A percentile compares a stretch with the other conserved stretches of the same genome.
phyloP scores from a whole-genome alignment of 2,113 vertebrate genomes.

The Trinectes maculatus region DNA sequence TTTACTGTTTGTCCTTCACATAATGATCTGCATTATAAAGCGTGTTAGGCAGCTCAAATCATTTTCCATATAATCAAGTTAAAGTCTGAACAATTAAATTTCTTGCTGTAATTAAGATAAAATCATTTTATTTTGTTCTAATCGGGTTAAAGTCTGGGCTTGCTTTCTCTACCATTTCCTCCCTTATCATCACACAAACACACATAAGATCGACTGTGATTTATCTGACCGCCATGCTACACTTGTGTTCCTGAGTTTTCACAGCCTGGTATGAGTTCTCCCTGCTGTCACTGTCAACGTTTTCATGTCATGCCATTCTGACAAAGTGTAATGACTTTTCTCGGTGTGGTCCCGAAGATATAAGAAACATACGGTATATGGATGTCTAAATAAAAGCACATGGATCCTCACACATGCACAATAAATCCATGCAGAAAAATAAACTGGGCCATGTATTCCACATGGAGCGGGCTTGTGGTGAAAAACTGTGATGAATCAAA shows the following conservation, averaged over 20 bases:
- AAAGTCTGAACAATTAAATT: slow-evolving; percentile 29
- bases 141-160: slow-evolving; percentile 15
- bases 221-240: slow-evolving; percentile 5
- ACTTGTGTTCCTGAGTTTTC: not conserved
- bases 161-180: not conserved
- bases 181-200: not conserved
- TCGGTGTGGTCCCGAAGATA: slow-evolving; percentile 3
- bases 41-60: slow-evolving; percentile 11
- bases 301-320: slow-evolving; percentile 31
- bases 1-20: too few relatives aligned
- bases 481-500: slow-evolving; percentile 68
- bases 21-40: slow-evolving; percentile 14
- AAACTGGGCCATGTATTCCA: slow-evolving; percentile 68
- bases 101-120: slow-evolving; percentile 18
- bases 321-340: not conserved
- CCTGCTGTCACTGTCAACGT: not conserved
- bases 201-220: not conserved
- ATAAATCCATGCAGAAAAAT: not conserved
- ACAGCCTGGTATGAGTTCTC: not conserved
- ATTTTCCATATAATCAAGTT: slow-evolving; percentile 35
- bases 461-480: slow-evolving; percentile 42
- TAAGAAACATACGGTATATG: not conserved
- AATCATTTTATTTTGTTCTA: slow-evolving; percentile 35
- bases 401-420: not conserved
- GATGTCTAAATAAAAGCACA: not conserved